Conservation (phyloP, 1,140 invertebrate genomes). For the Physella acuta region DNA sequence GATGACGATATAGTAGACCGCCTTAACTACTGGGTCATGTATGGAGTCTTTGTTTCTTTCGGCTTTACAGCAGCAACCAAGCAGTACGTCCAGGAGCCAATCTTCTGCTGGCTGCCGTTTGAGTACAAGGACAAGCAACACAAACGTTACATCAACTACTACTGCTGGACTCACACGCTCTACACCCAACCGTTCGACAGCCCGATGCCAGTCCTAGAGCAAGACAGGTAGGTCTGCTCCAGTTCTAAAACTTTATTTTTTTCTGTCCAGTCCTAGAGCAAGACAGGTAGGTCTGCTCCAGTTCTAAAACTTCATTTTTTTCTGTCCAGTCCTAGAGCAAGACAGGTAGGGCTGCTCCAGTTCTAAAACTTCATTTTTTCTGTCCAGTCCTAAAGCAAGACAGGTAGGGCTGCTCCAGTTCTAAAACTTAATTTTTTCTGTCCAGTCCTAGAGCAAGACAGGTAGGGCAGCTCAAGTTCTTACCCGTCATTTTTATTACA, state of each 20-base stretch:
- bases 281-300: constrained; percentile 7
- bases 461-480: no score
- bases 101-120: constrained; percentile 20
- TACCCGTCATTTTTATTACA: no score
- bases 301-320: no score
- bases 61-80: neutral
- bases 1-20: constrained; percentile 20
- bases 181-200: constrained; percentile 15
- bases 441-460: no score
- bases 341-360: constrained; percentile 8
- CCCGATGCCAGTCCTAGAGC: neutral
- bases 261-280: neutral
- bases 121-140: constrained; percentile 17
- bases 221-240: constrained; percentile 8
- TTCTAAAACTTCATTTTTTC: no score
- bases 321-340: neutral
- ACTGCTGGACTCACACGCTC: constrained; percentile 19
- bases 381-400: constrained; percentile 1
- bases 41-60: neutral
- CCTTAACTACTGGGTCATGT: constrained; percentile 14
- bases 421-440: no score
- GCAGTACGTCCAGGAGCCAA: constrained; percentile 11
- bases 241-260: no score
- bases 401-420: no score
- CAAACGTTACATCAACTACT: constrained; percentile 12